These are phyloP conservation scores for Peromyscus californicus DNA, from an alignment of 2,113 vertebrate species.

Conservation along the genomic window DNA sequence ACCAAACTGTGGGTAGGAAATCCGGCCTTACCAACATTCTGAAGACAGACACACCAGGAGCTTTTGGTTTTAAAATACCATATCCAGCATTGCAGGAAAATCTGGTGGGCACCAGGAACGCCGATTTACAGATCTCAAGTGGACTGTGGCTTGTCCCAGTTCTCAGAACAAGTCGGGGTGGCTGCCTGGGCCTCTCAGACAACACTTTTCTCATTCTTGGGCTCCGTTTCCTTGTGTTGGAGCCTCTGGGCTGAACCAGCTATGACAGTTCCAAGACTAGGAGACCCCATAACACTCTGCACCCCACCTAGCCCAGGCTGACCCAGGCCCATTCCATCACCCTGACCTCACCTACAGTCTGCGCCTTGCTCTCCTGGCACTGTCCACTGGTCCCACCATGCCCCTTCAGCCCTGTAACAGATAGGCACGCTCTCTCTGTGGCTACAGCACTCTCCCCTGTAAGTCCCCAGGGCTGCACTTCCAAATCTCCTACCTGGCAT, in stretches of 20 bases:
- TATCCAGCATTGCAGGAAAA: background rate
- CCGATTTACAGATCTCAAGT: background rate
- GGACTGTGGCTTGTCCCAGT: background rate
- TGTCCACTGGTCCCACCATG: background rate
- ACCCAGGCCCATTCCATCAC: background rate
- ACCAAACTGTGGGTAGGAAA: background rate
- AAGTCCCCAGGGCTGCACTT: background rate
- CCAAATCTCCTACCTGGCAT: background rate
- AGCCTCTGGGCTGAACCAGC: background rate
- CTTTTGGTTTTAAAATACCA: background rate
- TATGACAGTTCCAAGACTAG: background rate
- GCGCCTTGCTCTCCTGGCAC: background rate
- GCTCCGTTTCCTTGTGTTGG: background rate
- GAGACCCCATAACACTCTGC: fast-evolving
- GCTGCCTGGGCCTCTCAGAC: background rate
- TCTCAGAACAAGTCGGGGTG: background rate
- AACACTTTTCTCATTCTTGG: background rate
- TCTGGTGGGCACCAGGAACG: background rate
- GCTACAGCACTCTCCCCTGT: background rate
- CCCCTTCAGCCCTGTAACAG: background rate
- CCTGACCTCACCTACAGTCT: background rate
- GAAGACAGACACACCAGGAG: background rate
- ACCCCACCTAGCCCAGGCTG: background rate
- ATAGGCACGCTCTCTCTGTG: background rate
- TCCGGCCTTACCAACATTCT: background rate